Evolutionary conservation across 2,888 invertebrate genomes (phyloP).

Genomic region (Steromphala cineraria): DNA sequence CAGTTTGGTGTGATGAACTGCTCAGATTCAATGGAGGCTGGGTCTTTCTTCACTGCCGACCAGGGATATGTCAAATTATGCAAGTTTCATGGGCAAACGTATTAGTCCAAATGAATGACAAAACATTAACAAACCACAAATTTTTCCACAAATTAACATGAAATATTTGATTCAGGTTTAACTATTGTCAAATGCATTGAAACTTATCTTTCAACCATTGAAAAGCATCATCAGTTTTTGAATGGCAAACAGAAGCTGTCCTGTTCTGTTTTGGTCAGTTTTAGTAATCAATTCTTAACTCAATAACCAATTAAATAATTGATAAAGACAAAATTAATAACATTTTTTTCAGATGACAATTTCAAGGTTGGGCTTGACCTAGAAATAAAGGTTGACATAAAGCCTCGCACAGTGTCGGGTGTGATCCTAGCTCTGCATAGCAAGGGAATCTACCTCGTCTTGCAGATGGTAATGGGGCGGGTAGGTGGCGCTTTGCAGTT

Average conservation of each 20-base stretch:
- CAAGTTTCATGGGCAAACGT: slow-evolving; percentile 73
- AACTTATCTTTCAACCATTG: no score
- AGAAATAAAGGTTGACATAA: slow-evolving; percentile 88
- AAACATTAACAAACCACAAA: no score
- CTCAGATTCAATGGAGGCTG: slow-evolving; percentile 85
- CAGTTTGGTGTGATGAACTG: slow-evolving; percentile 80
- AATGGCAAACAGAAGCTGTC: no score
- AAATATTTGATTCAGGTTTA: no score
- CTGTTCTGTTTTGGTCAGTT: no score
- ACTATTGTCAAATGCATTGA: no score
- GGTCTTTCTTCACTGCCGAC: slow-evolving; percentile 88
- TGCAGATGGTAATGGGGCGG: slow-evolving; percentile 91
- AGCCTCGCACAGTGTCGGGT: slow-evolving; percentile 89
- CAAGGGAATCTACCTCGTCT: slow-evolving; percentile 84
- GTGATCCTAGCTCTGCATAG: slow-evolving; percentile 84
- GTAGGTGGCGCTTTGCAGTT: slow-evolving; percentile 77
- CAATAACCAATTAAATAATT: no score
- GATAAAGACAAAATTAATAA: no score
- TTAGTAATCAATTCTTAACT: no score
- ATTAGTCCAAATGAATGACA: no score
- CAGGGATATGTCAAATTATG: slow-evolving; percentile 82
- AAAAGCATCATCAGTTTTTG: no score
- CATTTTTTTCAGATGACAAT: slow-evolving; percentile 80
- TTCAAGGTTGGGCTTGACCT: slow-evolving; percentile 88
- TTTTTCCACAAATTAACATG: no score